A percentile compares a stretch with the other conserved stretches of the same genome.
phyloP scores from a whole-genome alignment of 2,888 invertebrate genomes.

The Lasioglossum malachurum region DNA sequence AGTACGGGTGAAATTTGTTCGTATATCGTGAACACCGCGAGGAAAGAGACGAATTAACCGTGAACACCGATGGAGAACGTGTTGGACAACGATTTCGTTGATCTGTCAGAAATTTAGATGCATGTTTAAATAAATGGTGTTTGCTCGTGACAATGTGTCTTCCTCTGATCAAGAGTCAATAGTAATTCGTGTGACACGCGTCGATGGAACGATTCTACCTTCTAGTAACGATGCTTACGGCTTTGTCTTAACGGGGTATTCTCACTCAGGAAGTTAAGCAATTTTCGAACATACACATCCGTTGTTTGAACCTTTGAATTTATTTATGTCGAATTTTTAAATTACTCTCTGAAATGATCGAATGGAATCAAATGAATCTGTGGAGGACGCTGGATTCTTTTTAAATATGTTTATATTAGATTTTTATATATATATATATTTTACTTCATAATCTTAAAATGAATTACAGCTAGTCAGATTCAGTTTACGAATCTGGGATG shows the following conservation, averaged over 20 bases:
- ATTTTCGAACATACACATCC: background rate
- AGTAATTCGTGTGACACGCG: background rate
- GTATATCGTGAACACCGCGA: slow-evolving; percentile 35
- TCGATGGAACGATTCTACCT: background rate
- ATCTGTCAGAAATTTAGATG: slow-evolving; percentile 56
- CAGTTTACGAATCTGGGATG: slow-evolving; percentile 1
- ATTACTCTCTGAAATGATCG: background rate
- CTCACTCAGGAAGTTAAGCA: background rate
- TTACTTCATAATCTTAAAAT: background rate
- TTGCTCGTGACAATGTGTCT: slow-evolving; percentile 46
- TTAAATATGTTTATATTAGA: background rate
- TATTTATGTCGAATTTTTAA: background rate
- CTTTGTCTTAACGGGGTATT: slow-evolving; percentile 11
- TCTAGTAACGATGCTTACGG: background rate
- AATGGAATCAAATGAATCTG: background rate
- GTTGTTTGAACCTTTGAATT: background rate
- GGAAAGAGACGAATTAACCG: slow-evolving; percentile 17
- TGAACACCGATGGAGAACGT: slow-evolving; percentile 16
- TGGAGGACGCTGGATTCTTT: background rate
- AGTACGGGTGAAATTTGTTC: background rate
- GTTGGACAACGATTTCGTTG: slow-evolving; percentile 53
- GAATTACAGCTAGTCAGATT: background rate
- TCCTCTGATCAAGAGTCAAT: slow-evolving; percentile 36
- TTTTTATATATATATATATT: background rate
- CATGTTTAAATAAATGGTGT: slow-evolving; percentile 45